Percentiles rank a stretch among this genome's conserved stretches.
These are phyloP conservation scores for Hemistola chrysoprasaria DNA, from an alignment of 2,888 invertebrate species.

Conservation along the genomic window DNA sequence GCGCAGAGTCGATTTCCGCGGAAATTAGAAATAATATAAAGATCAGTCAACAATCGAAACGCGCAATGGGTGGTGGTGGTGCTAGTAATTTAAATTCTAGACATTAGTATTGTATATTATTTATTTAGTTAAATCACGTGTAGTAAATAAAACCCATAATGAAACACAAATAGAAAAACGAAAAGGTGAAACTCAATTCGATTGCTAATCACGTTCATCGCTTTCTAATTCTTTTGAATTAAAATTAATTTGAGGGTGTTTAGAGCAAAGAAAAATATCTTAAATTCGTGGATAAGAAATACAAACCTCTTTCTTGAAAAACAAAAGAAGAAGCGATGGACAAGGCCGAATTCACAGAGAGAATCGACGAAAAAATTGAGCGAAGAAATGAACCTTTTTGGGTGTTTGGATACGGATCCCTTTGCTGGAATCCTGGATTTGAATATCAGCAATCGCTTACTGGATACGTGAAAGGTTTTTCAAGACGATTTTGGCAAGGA, in stretches of 20 bases:
- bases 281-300: slow-evolving; percentile 6
- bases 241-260: slow-evolving; percentile 7
- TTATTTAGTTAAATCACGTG: slow-evolving; percentile 30
- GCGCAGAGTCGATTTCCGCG: slow-evolving; percentile 2
- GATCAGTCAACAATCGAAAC: slow-evolving; percentile 43
- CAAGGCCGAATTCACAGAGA: slow-evolving; percentile 10
- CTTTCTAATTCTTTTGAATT: slow-evolving; percentile 43
- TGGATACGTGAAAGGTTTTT: slow-evolving; percentile 92
- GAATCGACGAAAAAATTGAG: slow-evolving; percentile 8
- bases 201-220: slow-evolving; percentile 41
- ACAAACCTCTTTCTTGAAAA: slow-evolving; percentile 1
- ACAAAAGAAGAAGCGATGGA: slow-evolving; percentile 19
- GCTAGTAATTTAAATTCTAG: not conserved
- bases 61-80: slow-evolving; percentile 45
- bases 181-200: slow-evolving; percentile 42
- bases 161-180: slow-evolving; percentile 56
- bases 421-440: slow-evolving; percentile 98
- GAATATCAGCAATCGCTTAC: slow-evolving; percentile 89
- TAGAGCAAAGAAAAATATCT: not conserved
- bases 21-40: not conserved
- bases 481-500: slow-evolving; percentile 96
- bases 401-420: slow-evolving; percentile 97
- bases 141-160: slow-evolving; percentile 55
- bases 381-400: slow-evolving; percentile 83
- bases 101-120: slow-evolving; percentile 16